Conservation (phyloP, 2,888 invertebrate species). For the Noctua fimbriata region DNA sequence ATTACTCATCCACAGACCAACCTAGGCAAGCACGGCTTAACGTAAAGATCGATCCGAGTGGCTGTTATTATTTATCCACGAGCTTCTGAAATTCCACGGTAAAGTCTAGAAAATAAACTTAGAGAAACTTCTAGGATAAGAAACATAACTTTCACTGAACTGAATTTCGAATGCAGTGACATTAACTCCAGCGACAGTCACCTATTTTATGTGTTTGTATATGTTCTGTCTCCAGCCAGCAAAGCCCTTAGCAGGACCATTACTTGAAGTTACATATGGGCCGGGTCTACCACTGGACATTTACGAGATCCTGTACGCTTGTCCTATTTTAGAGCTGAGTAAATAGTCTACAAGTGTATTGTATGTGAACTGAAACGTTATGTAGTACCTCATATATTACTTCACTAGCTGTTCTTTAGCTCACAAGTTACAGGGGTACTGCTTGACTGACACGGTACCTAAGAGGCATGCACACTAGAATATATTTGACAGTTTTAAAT, state of each 20-base stretch:
- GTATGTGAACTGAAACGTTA: neutral
- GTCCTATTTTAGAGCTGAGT: slow-evolving; percentile 26
- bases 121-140: neutral
- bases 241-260: slow-evolving; percentile 30
- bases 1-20: too few relatives aligned
- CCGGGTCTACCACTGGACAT: slow-evolving; percentile 27
- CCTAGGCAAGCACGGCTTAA: too few relatives aligned
- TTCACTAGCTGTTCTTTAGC: neutral
- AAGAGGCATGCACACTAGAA: neutral
- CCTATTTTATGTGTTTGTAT: neutral
- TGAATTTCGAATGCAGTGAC: slow-evolving; percentile 16
- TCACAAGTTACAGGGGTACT: neutral
- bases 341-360: slow-evolving; percentile 15
- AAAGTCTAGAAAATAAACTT: neutral
- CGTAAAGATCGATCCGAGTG: too few relatives aligned
- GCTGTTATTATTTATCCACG: too few relatives aligned
- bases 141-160: neutral
- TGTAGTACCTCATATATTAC: neutral
- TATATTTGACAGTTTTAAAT: neutral
- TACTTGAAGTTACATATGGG: slow-evolving; percentile 43
- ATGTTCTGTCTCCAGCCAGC: slow-evolving; percentile 22
- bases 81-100: neutral
- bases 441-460: neutral
- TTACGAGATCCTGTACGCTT: slow-evolving; percentile 16
- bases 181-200: slow-evolving; percentile 1